phyloP scores from a whole-genome alignment of 2,113 vertebrate genomes.

The Otolemur garnettii region DNA sequence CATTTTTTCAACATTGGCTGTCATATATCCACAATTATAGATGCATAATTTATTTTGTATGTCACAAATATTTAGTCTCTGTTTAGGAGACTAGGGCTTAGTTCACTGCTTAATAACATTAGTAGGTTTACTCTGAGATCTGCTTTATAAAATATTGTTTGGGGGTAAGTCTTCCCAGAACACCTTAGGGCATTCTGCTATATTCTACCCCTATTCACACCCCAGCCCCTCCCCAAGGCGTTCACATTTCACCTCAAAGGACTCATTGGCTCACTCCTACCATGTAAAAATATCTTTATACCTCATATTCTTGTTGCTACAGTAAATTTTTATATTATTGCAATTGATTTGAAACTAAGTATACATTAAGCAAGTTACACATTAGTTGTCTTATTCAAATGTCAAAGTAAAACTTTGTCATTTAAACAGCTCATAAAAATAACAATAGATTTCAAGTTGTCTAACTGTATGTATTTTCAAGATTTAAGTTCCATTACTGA shows the following conservation, averaged over 20 bases:
- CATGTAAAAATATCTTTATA: neutral
- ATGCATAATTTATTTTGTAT: conserved; percentile 6
- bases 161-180: neutral
- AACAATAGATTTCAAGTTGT: conserved; percentile 15
- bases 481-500: neutral
- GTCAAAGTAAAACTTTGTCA: conserved; percentile 38
- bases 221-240: neutral
- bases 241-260: conserved; percentile 12
- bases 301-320: neutral
- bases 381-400: conserved; percentile 48
- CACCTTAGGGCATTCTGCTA: neutral
- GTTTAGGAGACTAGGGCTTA: neutral
- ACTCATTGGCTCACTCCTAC: neutral
- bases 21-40: neutral
- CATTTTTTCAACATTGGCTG: neutral
- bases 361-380: conserved; percentile 7
- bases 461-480: neutral
- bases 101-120: conserved; percentile 30
- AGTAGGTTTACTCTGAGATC: neutral
- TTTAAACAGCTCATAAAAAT: conserved; percentile 10
- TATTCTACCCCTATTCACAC: no score
- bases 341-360: neutral
- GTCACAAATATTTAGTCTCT: neutral
- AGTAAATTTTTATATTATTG: neutral
- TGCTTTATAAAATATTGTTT: conserved; percentile 5